A percentile compares a stretch with the other conserved stretches of the same genome.
Conservation (phyloP, 2,888 invertebrate species). For the Cheilosia pagana region DNA sequence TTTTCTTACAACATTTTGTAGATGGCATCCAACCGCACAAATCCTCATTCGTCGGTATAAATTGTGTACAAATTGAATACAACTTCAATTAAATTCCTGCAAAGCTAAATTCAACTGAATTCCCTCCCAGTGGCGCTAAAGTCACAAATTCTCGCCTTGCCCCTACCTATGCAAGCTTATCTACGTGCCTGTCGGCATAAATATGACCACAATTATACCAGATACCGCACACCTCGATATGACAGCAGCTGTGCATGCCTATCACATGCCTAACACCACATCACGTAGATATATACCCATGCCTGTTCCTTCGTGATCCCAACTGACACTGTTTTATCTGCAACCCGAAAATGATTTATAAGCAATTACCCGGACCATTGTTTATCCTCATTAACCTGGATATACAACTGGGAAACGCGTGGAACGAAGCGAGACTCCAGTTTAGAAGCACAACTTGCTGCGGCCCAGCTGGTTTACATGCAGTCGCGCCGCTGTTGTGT, state of each 20-base stretch:
- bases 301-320: constrained; percentile 3
- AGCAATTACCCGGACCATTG: constrained; percentile 76
- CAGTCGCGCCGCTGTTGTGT: constrained; percentile 16
- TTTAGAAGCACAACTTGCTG: constrained; percentile 35
- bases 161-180: constrained; percentile 5
- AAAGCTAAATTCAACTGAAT: neutral
- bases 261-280: neutral
- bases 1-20: too few relatives aligned
- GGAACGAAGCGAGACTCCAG: constrained; percentile 4
- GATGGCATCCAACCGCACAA: too few relatives aligned
- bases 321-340: constrained; percentile 61
- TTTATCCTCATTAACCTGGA: constrained; percentile 70
- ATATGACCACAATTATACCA: constrained; percentile 42
- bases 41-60: too few relatives aligned
- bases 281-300: constrained; percentile 19
- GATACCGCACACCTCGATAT: constrained; percentile 3
- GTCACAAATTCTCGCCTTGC: neutral
- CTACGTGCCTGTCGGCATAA: constrained; percentile 36
- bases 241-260: constrained; percentile 48
- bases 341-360: constrained; percentile 77
- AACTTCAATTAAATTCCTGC: neutral
- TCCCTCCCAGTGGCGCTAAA: neutral
- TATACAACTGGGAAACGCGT: constrained; percentile 38
- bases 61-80: neutral
- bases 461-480: constrained; percentile 18